Conservation (phyloP, 2,113 vertebrate genomes). For the Conger conger region DNA sequence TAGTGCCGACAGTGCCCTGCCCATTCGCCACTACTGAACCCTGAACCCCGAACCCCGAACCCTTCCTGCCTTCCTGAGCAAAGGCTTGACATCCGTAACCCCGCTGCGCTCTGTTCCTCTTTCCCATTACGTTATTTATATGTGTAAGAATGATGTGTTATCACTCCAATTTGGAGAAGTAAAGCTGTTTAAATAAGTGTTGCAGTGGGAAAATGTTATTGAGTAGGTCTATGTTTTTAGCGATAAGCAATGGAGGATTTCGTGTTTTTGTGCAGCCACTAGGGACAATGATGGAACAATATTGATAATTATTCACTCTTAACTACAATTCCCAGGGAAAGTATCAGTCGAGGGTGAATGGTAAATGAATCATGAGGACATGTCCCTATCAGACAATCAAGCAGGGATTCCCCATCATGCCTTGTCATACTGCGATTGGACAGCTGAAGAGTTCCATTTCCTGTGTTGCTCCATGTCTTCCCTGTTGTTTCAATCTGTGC, state of each 20-base stretch:
- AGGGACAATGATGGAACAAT: not conserved
- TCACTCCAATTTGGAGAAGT: not conserved
- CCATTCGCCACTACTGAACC: conserved; percentile 51
- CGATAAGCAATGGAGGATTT: not conserved
- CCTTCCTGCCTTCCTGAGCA: not conserved
- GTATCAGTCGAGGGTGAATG: not conserved
- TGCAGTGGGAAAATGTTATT: not conserved
- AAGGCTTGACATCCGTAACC: not conserved
- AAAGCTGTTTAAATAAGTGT: not conserved
- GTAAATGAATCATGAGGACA: not conserved
- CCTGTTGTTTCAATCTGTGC: not conserved
- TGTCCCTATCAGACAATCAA: not conserved
- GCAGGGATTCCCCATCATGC: not conserved
- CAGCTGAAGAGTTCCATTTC: not conserved
- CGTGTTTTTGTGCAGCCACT: not conserved
- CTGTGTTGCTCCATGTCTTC: not conserved
- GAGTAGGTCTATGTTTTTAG: not conserved
- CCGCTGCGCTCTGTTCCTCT: not conserved
- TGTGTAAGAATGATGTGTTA: not conserved
- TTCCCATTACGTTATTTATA: not conserved
- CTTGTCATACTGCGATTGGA: not conserved
- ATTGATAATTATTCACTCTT: not conserved
- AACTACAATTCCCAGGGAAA: not conserved
- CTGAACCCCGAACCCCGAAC: conserved; percentile 27
- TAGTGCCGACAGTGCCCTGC: conserved; percentile 71